Evolutionary conservation across 2,113 vertebrate genomes (phyloP).

Genomic region (Varanus salvator): DNA sequence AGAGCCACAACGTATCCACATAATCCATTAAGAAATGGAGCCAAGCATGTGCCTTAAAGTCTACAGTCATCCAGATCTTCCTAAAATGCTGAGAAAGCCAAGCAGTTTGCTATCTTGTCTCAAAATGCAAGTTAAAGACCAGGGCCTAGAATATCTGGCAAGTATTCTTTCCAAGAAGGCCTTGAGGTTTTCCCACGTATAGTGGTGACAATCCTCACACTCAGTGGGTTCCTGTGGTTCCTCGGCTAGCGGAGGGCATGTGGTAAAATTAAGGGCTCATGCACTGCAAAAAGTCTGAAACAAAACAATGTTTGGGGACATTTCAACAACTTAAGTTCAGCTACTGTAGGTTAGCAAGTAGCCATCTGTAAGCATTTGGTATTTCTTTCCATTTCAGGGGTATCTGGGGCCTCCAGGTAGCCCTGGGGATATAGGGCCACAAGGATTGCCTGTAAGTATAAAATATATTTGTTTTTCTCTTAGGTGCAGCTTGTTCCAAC

Average conservation of each 20-base stretch:
- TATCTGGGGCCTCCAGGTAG: slow-evolving; percentile 89
- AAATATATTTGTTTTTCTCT: slow-evolving; percentile 3
- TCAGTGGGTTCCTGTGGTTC: background rate
- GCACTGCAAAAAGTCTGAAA: background rate
- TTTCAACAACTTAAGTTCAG: background rate
- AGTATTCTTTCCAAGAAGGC: background rate
- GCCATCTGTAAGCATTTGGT: background rate
- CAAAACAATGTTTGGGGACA: background rate
- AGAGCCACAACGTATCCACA: background rate
- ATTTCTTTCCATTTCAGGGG: slow-evolving; percentile 81
- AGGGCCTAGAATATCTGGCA: background rate
- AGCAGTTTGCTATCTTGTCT: background rate
- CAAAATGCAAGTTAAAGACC: background rate
- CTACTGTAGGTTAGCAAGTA: background rate
- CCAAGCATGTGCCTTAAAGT: background rate
- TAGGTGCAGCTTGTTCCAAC: background rate
- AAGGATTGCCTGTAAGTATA: slow-evolving; percentile 89
- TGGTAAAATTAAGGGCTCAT: background rate
- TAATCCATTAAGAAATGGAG: background rate
- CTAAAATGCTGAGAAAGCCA: background rate
- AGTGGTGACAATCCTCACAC: background rate
- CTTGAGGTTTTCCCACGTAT: background rate
- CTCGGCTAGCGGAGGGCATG: background rate
- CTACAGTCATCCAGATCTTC: background rate
- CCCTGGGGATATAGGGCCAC: slow-evolving; percentile 86